Evolutionary conservation across 2,113 vertebrate species (phyloP).

Genomic region (Triplophysa tibetana): DNA sequence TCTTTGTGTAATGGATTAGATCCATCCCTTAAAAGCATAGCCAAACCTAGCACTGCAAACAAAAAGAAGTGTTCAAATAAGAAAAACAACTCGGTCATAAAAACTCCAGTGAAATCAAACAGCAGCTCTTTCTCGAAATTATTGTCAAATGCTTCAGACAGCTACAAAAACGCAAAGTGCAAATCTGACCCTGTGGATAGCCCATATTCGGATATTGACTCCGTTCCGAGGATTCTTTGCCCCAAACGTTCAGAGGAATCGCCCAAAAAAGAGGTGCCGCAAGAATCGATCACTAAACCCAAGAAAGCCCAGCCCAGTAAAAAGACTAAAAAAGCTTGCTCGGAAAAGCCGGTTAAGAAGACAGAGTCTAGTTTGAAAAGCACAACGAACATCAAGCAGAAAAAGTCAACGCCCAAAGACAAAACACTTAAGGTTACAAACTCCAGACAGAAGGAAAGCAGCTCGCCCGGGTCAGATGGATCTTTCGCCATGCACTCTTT

Average conservation of each 20-base stretch:
- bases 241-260: conserved; percentile 66
- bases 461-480: conserved; percentile 40
- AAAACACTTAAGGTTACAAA: conserved; percentile 35
- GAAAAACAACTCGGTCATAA: conserved; percentile 65
- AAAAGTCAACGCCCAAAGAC: conserved; percentile 33
- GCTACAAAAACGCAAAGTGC: conserved; percentile 47
- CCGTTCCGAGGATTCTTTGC: conserved; percentile 70
- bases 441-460: conserved; percentile 41
- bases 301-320: conserved; percentile 5
- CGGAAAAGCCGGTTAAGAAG: conserved; percentile 23
- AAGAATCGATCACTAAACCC: conserved; percentile 37
- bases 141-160: conserved; percentile 19
- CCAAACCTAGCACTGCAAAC: conserved; percentile 41
- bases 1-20: conserved; percentile 56
- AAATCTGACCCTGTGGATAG: conserved; percentile 66
- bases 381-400: conserved; percentile 31
- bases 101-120: conserved; percentile 68
- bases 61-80: conserved; percentile 63
- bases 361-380: conserved; percentile 9
- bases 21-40: conserved; percentile 49
- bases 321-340: neutral
- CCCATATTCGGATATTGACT: conserved; percentile 71
- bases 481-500: conserved; percentile 60
- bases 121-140: conserved; percentile 57
- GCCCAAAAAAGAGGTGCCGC: conserved; percentile 13